Evolutionary conservation across 2,888 invertebrate genomes (phyloP).

Genomic region (Allophyes oxyacanthae): DNA sequence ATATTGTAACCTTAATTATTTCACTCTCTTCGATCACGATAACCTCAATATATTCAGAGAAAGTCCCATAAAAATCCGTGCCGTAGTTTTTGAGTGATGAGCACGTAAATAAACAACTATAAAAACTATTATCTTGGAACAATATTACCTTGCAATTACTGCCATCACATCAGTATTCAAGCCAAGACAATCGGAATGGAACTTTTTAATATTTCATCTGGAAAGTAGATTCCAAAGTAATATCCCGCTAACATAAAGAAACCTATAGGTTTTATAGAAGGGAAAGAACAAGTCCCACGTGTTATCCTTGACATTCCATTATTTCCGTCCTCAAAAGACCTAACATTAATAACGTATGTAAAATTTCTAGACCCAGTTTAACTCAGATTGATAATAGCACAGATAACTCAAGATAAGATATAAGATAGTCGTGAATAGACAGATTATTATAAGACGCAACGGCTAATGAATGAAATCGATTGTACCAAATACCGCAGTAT

Average conservation of each 20-base stretch:
- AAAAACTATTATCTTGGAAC: slow-evolving; percentile 11
- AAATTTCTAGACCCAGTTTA: slow-evolving; percentile 10
- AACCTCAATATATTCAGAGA: slow-evolving; percentile 43
- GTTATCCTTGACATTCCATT: slow-evolving; percentile 27
- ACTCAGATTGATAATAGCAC: slow-evolving; percentile 10
- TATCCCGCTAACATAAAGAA: too few species aligned
- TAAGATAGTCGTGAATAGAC: slow-evolving; percentile 14
- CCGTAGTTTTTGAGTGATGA: slow-evolving; percentile 31
- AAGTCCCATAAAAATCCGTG: slow-evolving; percentile 47
- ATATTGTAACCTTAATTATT: slow-evolving; percentile 38
- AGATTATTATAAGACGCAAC: slow-evolving; percentile 29
- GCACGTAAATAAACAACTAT: slow-evolving; percentile 24
- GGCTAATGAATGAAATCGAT: slow-evolving; percentile 38
- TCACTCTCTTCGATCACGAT: slow-evolving; percentile 45
- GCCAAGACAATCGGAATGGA: too few species aligned
- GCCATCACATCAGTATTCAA: neutral
- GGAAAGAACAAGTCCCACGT: neutral
- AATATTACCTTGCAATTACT: slow-evolving; percentile 20
- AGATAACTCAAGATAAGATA: slow-evolving; percentile 6
- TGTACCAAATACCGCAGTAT: slow-evolving; percentile 42
- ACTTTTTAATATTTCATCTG: too few species aligned
- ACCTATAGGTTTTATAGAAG: too few species aligned
- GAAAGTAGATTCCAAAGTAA: too few species aligned
- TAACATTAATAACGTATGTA: slow-evolving; percentile 1
- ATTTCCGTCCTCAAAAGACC: slow-evolving; percentile 22